Percentiles rank a stretch among this genome's conserved stretches.
phyloP scores from a whole-genome alignment of 2,797 vertebrate genomes.

The Perdix hodgsoniae region DNA sequence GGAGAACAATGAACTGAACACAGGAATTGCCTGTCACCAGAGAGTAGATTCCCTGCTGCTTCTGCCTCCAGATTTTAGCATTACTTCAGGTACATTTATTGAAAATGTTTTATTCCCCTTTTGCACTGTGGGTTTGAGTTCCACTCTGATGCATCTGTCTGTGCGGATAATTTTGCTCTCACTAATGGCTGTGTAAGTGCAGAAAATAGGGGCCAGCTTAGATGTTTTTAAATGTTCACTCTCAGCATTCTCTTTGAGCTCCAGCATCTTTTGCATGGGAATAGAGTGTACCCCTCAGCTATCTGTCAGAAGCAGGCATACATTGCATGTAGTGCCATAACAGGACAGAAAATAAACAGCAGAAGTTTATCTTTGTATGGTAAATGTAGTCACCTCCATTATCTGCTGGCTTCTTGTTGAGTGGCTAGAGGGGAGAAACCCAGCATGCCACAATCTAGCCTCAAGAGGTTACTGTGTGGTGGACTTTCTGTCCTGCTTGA shows the following conservation, averaged over 20 bases:
- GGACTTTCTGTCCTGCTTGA: not conserved
- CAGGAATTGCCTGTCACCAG: not conserved
- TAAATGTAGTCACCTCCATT: not conserved
- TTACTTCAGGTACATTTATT: not conserved
- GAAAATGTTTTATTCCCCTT: not conserved
- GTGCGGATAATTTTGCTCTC: not conserved
- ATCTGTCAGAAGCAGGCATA: rapidly evolving
- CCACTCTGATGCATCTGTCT: not conserved
- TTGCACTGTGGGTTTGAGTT: not conserved
- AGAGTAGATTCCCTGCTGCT: not conserved
- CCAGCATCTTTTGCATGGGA: not conserved
- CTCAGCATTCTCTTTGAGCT: not conserved
- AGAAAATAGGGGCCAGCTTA: not conserved
- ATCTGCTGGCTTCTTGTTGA: not conserved
- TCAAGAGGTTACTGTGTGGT: not conserved
- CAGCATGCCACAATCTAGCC: not conserved
- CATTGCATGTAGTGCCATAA: rapidly evolving
- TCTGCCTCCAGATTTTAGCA: not conserved
- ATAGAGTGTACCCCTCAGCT: not conserved
- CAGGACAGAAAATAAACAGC: not conserved
- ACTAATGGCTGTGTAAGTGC: not conserved
- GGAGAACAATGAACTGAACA: not conserved
- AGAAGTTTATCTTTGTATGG: not conserved
- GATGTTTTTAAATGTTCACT: not conserved
- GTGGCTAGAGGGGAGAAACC: not conserved